Conservation (phyloP, 2,888 invertebrate genomes). For the Criorhina ranunculi region DNA sequence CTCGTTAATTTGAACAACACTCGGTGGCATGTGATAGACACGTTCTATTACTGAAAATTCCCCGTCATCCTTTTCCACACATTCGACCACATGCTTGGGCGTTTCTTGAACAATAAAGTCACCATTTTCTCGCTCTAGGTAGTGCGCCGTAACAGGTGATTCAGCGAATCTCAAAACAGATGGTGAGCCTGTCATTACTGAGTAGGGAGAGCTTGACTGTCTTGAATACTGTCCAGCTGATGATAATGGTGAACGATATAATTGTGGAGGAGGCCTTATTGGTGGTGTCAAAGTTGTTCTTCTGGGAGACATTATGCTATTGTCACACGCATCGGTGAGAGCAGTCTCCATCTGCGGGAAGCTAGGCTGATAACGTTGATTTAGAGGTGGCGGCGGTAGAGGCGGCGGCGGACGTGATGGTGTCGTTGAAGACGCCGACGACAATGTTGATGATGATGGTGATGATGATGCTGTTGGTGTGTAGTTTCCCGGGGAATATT, state of each 20-base stretch:
- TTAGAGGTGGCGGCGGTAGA: conserved; percentile 65
- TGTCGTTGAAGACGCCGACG: conserved; percentile 14
- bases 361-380: conserved; percentile 56
- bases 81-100: conserved; percentile 84
- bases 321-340: conserved; percentile 40
- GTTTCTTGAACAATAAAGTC: conserved; percentile 84
- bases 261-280: conserved; percentile 58
- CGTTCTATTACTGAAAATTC: conserved; percentile 84
- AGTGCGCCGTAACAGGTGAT: conserved; percentile 83
- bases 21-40: conserved; percentile 83
- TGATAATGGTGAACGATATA: conserved; percentile 65
- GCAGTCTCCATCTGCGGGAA: conserved; percentile 41
- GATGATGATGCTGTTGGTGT: conserved; percentile 58
- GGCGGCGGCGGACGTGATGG: conserved; percentile 52
- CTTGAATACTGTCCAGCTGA: conserved; percentile 37
- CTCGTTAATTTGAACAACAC: conserved; percentile 83
- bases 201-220: conserved; percentile 71
- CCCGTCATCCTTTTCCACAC: conserved; percentile 84
- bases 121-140: conserved; percentile 84
- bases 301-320: conserved; percentile 39
- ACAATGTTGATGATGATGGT: conserved; percentile 38
- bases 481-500: conserved; percentile 51
- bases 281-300: conserved; percentile 61
- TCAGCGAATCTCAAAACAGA: conserved; percentile 83
- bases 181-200: conserved; percentile 77